Evolutionary conservation across 2,797 vertebrate genomes (phyloP).

Genomic region (Tadarida brasiliensis): DNA sequence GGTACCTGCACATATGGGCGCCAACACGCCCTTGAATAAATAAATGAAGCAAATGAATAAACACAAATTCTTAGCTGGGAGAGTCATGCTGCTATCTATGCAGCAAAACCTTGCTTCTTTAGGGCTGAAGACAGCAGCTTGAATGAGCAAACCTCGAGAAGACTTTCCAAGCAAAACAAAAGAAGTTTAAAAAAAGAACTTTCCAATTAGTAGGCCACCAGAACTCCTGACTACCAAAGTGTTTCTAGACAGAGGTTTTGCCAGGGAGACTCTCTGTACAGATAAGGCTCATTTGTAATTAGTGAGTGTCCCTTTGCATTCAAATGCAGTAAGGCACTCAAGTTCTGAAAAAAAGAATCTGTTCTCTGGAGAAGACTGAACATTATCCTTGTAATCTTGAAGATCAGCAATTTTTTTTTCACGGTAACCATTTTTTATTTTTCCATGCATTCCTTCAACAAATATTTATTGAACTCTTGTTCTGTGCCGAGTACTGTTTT

Average conservation of each 20-base stretch:
- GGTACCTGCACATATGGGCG: background rate
- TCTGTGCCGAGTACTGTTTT: background rate
- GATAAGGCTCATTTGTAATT: slow-evolving; percentile 76
- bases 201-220: slow-evolving; percentile 18
- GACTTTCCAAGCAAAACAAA: slow-evolving; percentile 43
- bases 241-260: slow-evolving; percentile 41
- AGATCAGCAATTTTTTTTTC: slow-evolving; percentile 22
- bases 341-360: slow-evolving; percentile 55
- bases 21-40: slow-evolving; percentile 10
- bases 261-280: background rate
- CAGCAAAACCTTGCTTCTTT: background rate
- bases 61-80: background rate
- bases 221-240: slow-evolving; percentile 20
- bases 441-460: background rate
- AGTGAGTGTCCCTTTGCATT: slow-evolving; percentile 64
- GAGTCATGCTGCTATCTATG: background rate
- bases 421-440: background rate
- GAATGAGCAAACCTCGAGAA: background rate
- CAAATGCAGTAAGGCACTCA: slow-evolving; percentile 44
- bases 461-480: slow-evolving; percentile 23
- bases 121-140: background rate
- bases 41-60: background rate
- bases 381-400: background rate
- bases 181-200: background rate
- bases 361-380: slow-evolving; percentile 56